phyloP scores from a whole-genome alignment of 2,888 invertebrate genomes.

The Gymnoscelis rufifasciata region DNA sequence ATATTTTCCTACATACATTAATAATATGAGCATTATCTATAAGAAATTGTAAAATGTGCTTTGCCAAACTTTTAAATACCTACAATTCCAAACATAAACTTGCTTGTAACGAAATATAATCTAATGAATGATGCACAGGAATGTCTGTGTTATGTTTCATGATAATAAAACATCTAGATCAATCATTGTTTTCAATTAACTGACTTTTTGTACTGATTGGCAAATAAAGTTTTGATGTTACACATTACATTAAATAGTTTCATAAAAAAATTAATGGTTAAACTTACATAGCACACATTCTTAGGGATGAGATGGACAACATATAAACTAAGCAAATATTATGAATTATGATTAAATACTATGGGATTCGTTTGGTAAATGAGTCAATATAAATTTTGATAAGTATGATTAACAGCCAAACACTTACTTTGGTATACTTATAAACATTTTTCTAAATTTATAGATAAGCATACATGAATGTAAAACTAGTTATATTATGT shows the following conservation, averaged over 20 bases:
- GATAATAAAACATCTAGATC: neutral
- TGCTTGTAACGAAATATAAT: neutral
- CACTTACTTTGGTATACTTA: constrained; percentile 50
- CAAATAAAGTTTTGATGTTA: too few relatives aligned
- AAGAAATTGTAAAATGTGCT: constrained; percentile 10
- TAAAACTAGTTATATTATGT: constrained; percentile 33
- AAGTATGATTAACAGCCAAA: constrained; percentile 50
- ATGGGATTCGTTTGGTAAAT: constrained; percentile 9
- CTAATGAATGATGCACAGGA: constrained; percentile 26
- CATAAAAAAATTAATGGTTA: too few relatives aligned
- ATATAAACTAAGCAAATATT: neutral
- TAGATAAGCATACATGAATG: constrained; percentile 38
- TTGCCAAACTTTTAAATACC: constrained; percentile 9
- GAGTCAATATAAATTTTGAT: constrained; percentile 41
- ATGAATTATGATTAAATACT: neutral
- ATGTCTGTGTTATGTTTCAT: constrained; percentile 27
- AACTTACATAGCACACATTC: neutral
- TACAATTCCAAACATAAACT: neutral
- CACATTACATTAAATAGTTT: too few relatives aligned
- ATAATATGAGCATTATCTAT: constrained; percentile 25
- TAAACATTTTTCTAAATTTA: constrained; percentile 33
- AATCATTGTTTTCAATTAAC: neutral
- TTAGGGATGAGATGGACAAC: neutral
- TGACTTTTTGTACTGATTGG: neutral
- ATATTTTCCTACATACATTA: constrained; percentile 29